Conservation (phyloP, 2,888 invertebrate species). For the Trachelus stipa region DNA sequence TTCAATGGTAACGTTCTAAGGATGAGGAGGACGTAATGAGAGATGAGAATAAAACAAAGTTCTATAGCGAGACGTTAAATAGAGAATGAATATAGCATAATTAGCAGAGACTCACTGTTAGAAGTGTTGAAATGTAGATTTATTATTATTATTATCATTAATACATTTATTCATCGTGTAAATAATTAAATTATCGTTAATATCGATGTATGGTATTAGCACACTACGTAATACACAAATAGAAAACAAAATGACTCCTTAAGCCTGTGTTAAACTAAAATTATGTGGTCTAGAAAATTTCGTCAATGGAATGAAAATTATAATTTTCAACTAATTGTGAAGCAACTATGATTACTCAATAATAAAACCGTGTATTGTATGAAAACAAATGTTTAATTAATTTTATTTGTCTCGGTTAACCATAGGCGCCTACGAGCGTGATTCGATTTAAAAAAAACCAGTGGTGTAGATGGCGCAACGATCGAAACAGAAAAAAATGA, state of each 20-base stretch:
- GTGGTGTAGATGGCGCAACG: neutral
- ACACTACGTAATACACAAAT: slow-evolving; percentile 20
- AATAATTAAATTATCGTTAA: slow-evolving; percentile 24
- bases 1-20: slow-evolving; percentile 7
- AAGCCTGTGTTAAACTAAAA: slow-evolving; percentile 22
- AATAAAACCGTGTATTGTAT: neutral
- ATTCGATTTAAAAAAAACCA: neutral
- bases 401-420: neutral
- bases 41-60: neutral
- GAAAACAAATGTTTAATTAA: neutral
- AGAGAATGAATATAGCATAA: slow-evolving; percentile 13
- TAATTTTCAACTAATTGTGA: neutral
- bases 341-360: neutral
- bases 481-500: neutral
- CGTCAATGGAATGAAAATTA: neutral
- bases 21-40: neutral
- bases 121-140: slow-evolving; percentile 21
- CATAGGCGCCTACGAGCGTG: too few species aligned
- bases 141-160: neutral
- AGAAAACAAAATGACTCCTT: slow-evolving; percentile 18
- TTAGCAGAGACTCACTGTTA: slow-evolving; percentile 17
- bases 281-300: neutral
- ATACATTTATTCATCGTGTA: slow-evolving; percentile 6
- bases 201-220: slow-evolving; percentile 18
- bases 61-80: neutral